Base-by-base conservation (phyloP, 2,113 vertebrate genomes). In the Recurvirostra avosetta region DNA sequence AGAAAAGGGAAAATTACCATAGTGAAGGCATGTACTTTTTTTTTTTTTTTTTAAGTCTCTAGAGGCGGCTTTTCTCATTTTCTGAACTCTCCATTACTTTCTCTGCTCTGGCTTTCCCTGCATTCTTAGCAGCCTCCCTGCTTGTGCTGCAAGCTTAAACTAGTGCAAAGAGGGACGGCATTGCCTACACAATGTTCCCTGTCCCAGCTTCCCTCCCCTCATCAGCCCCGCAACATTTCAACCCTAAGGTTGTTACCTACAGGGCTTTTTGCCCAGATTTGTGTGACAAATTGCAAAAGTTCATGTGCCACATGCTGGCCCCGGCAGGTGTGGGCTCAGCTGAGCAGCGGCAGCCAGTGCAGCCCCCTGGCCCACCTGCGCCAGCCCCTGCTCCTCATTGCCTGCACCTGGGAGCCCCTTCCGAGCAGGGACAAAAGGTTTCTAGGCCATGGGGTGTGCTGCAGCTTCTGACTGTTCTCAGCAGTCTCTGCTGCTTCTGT, bases 401-500 rank as follows among this genome's bases (percentile, higher is more conserved):
- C 13, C 30, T 11, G 29, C 86, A 86, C 63, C 80, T 87, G 72
- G 43, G 65, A 88, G 55, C 41, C 30, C 2, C 4, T 15, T 52
- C 16, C 30, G 30, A 85, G 52, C 56, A 78, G 38, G 22, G 26
- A 34, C 21, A 47, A 36, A 22, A 29, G n/a, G 34, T 9, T 80
- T 61, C 21, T 29, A 20, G 29, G n/a, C 8, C 12, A 7, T 0
- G 3, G 8, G 22, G 19, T 8, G 16, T 1, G 10, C 16, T 55
- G 47, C 2, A 5, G 12, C 11, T 61, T 58, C 53, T 15, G 34
- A 6, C 7, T 36, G 56, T 40, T 45, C 50, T 59, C 68, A 71
- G 52, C 15, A 32, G 12, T 5, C 38, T 3, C 34, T 38, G 11
- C 11, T 71, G 41, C 11, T 50, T 70, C 32, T 63, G 8, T 16